Percentiles rank a stretch among this genome's conserved stretches.
Evolutionary conservation across 2,113 vertebrate genomes (phyloP).

Genomic region (Rallus limicola): DNA sequence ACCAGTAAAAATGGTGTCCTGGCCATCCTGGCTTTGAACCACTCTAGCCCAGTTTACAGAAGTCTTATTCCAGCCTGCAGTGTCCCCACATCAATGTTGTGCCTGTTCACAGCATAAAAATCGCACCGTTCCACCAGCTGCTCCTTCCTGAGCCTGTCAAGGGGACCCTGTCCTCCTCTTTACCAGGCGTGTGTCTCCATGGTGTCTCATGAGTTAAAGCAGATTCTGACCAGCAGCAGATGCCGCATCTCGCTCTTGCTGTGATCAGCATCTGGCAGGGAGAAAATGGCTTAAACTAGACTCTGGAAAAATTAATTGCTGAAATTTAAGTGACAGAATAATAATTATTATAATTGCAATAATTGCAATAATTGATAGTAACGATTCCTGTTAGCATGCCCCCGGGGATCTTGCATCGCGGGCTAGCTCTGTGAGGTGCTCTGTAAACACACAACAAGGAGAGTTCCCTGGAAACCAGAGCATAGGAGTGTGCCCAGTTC

Average conservation of each 20-base stretch:
- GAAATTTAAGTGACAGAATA: slow-evolving; percentile 60
- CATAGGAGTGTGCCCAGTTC: fast-evolving
- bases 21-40: background rate
- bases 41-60: background rate
- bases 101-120: background rate
- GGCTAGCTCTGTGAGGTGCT: background rate
- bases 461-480: background rate
- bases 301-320: slow-evolving; percentile 63
- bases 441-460: slow-evolving; percentile 31
- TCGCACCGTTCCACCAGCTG: background rate
- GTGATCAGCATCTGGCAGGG: slow-evolving; percentile 59
- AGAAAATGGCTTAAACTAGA: slow-evolving; percentile 51
- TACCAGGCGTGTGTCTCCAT: background rate
- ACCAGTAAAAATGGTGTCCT: background rate
- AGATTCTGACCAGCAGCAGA: slow-evolving; percentile 40
- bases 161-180: background rate
- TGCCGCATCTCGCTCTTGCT: slow-evolving; percentile 21
- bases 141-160: background rate
- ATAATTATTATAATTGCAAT: slow-evolving; percentile 61
- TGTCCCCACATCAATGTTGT: fast-evolving
- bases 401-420: background rate
- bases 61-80: background rate
- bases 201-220: slow-evolving; percentile 23
- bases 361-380: slow-evolving; percentile 58
- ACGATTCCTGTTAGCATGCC: background rate